Base-by-base conservation (phyloP, 2,888 invertebrate species). In the Parthenolecanium corni region DNA sequence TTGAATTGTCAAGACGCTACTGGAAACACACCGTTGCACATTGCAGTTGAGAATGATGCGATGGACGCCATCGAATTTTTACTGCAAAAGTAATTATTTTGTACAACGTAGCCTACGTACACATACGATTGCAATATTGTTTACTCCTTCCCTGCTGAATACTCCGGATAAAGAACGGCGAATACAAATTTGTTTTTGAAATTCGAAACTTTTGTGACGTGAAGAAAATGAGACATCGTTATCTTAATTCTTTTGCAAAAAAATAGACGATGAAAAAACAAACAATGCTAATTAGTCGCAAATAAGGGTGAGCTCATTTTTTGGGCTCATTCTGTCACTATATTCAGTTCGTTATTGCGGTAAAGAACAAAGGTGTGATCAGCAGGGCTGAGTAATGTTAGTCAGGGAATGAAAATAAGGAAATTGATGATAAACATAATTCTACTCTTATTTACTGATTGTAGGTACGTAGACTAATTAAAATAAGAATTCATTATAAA, bases 21-120 rank as follows among this genome's bases (percentile, higher is more conserved):
- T 21, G 89, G 88, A 0, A 88, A 89, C 72, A 90, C 89, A 0
- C 85, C 90, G 0, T 76, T 92, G 0, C 91, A 91, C 71, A 75
- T 85, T 16, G 89, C 89, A 0, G 84, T 89, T 1, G 85, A 86
- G 71, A 79, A 79, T 67, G 83, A 84, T 68, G 79, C 89, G 1
- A 72, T 83, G 44, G 83, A 84, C 51, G 82, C 84, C 0, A 76
- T 90, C 18, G 83, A 85, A 67, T 87, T 81, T 73, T 76, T 92
- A 53, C 73, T 91, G 53, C 79, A 83, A 70, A 79, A 81, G 86
- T 86, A 76, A 82, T 82, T 76, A 67, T 31, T 9, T 20, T 11
- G 20, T 3, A 2, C 18, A 46, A 46, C 18, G 9, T 38, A 38
- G 38, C 38, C 14, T 11, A 11, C 9, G 14, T 38, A 38, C 9